A percentile compares a stretch with the other conserved stretches of the same genome.
These are phyloP conservation scores for Crossaster papposus DNA, from an alignment of 53 echinoderm and acorn worm genomes.

Conservation along the genomic window DNA sequence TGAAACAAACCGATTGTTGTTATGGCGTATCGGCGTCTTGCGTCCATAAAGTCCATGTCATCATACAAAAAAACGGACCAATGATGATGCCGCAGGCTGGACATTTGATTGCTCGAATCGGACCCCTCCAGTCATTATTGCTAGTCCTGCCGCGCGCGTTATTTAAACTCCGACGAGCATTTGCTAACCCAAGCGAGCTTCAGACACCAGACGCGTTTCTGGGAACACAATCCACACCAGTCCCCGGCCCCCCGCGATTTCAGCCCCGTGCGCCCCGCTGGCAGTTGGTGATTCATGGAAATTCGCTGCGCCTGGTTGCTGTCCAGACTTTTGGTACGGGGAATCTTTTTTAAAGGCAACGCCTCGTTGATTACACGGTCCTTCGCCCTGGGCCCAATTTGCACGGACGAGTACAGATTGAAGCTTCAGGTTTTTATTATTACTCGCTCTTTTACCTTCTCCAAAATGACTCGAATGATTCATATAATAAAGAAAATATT, in stretches of 20 bases:
- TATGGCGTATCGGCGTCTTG: background rate
- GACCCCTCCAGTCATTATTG: background rate
- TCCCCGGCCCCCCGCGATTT: background rate
- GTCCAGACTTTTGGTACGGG: background rate
- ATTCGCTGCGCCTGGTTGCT: background rate
- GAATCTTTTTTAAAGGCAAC: background rate
- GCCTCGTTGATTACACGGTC: constrained; percentile 36
- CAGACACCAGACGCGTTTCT: background rate
- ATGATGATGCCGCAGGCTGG: background rate
- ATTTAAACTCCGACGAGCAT: constrained; percentile 34
- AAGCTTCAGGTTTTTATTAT: constrained; percentile 20
- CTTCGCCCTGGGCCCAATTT: background rate
- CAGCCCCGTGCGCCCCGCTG: background rate
- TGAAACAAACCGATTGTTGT: background rate
- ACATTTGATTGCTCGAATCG: constrained; percentile 26
- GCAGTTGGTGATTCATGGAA: constrained; percentile 37
- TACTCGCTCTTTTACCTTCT: background rate
- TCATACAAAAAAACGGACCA: constrained; percentile 9
- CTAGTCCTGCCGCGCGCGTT: constrained; percentile 2
- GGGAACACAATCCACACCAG: background rate
- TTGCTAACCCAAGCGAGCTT: constrained; percentile 38
- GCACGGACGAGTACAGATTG: constrained; percentile 37
- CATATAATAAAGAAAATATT: constrained; percentile 20
- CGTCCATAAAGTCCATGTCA: background rate
- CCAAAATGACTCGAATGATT: constrained; percentile 36